Evolutionary conservation across 2,797 vertebrate species (phyloP).

Genomic region (Apogon talboti): DNA sequence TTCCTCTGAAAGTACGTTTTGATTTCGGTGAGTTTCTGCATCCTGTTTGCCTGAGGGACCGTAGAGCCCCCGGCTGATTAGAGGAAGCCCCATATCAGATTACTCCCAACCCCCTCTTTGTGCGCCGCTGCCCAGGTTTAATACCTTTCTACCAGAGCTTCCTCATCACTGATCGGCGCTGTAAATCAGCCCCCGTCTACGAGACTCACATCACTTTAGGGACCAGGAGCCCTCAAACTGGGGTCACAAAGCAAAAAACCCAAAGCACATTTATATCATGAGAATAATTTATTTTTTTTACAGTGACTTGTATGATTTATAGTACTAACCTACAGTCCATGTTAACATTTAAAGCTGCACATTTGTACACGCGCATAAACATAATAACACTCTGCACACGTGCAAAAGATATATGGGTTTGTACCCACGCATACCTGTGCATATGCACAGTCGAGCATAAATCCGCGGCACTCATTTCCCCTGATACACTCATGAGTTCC

Average conservation of each 20-base stretch:
- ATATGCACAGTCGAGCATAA: slow-evolving; percentile 7
- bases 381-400: slow-evolving; percentile 11
- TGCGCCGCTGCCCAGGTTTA: slow-evolving; percentile 46
- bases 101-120: slow-evolving; percentile 18
- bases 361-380: too few species aligned
- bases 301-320: too few species aligned
- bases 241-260: slow-evolving; percentile 3
- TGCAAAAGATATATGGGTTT: slow-evolving; percentile 2
- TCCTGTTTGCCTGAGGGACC: slow-evolving; percentile 71
- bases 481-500: slow-evolving; percentile 20
- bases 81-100: slow-evolving; percentile 71
- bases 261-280: too few species aligned
- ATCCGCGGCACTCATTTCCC: slow-evolving; percentile 38
- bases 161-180: slow-evolving; percentile 43
- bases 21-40: slow-evolving; percentile 58
- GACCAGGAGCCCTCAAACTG: slow-evolving; percentile 2
- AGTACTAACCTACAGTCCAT: too few species aligned
- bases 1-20: slow-evolving; percentile 24
- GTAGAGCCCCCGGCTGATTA: slow-evolving; percentile 77
- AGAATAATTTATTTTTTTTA: background rate
- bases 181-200: slow-evolving; percentile 27
- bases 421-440: slow-evolving; percentile 1
- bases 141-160: slow-evolving; percentile 46
- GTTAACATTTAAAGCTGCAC: too few species aligned
- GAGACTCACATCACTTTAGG: background rate